Conservation (phyloP, 2,113 vertebrate genomes). For the Clarias batrachus region DNA sequence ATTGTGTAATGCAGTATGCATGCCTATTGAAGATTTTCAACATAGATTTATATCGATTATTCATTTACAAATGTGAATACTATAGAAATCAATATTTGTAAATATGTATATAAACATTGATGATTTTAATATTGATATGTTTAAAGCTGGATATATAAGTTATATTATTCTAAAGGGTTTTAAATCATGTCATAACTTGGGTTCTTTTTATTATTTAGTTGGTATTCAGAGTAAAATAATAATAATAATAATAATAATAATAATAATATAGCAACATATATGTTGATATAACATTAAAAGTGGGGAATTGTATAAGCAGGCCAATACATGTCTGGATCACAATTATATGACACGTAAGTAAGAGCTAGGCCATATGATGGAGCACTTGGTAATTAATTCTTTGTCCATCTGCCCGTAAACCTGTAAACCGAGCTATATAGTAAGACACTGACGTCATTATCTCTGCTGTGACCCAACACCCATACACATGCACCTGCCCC, state of each 20-base stretch:
- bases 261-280: not conserved
- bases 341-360: not conserved
- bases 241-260: too few species aligned
- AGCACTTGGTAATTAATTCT: not conserved
- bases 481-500: not conserved
- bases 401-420: not conserved
- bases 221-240: too few species aligned
- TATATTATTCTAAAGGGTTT: too few species aligned
- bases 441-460: slow-evolving; percentile 4
- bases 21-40: not conserved
- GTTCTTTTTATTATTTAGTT: not conserved
- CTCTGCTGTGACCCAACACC: slow-evolving; percentile 2
- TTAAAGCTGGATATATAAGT: not conserved
- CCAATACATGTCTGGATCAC: not conserved
- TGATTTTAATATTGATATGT: not conserved
- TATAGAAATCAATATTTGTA: not conserved
- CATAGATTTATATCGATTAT: not conserved
- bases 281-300: not conserved
- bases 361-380: not conserved
- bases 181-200: not conserved
- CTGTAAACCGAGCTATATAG: not conserved
- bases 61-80: not conserved
- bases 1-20: not conserved
- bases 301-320: not conserved
- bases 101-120: not conserved